Base-by-base conservation (phyloP, 2,888 invertebrate species). In the Netelia virgata region DNA sequence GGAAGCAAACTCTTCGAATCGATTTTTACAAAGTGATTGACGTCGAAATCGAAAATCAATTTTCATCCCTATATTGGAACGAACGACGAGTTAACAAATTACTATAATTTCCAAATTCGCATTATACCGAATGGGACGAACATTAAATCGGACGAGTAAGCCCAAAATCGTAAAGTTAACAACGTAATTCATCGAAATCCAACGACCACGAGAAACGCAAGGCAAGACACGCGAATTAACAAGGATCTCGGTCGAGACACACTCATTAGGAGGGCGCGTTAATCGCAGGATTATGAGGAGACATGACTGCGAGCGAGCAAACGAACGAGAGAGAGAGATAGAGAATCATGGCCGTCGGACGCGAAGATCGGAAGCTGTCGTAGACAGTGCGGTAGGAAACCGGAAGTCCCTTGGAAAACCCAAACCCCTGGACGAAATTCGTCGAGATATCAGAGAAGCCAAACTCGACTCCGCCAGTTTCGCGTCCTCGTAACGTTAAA, bases 281-380 rank as follows among this genome's bases (percentile, higher is more conserved):
- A 73, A 10, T 68, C 16, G 28, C 18, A 28, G 68, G 47, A 68
- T 80, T 63, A 74, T n/a, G 53, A 43, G 81, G 47, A 14, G 14
- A 47, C 47, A 14, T 1, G 10, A 47, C 3, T 47, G 1, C 47
- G 1, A 47, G 47, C 10, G 1, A 47, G 14, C 10, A 5, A 43
- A 5, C 8, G 3, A 43, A 0, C 10, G 47, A 47, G 20, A 3
- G 36, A 16, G 47, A 3, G 53, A 20, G 78, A 70, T 53, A 50
- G 18, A 50, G 47, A 69, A 83, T 36, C 43, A 50, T 61, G 50
- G 55, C 16, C 1, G 55, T 16, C 55, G 16, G 55, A 57, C 18
- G 18, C 20, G 18, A 57, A 18, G 50, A 47, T 36, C 47, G 64
- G 50, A 66, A 70, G 70, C 57, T 16, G 20, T 8, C 63, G 55